Conservation (phyloP, 92 coral and sea anemone species). For the Actinernus sp. region DNA sequence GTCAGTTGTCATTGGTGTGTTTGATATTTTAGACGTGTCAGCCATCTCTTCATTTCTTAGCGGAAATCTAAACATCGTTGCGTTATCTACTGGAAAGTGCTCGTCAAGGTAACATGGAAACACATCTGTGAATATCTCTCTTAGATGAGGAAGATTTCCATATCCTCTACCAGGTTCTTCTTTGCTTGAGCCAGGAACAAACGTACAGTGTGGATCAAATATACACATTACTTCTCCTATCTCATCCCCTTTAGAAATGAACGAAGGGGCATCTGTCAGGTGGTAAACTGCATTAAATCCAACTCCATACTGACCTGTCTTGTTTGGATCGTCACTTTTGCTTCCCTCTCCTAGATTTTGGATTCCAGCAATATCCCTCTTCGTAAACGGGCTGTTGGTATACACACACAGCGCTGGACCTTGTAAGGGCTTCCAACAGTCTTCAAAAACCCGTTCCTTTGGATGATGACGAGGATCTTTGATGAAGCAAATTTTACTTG, state of each 20-base stretch:
- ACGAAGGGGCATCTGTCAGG: slow-evolving; percentile 80
- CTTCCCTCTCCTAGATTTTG: slow-evolving; percentile 86
- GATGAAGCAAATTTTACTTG: slow-evolving; percentile 81
- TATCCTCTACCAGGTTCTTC: slow-evolving; percentile 69
- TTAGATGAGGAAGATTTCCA: slow-evolving; percentile 31
- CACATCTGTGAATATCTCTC: slow-evolving; percentile 61
- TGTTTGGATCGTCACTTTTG: slow-evolving; percentile 87
- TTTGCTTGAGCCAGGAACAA: slow-evolving; percentile 60
- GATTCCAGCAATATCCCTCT: slow-evolving; percentile 72
- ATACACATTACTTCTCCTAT: slow-evolving; percentile 73
- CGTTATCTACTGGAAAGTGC: slow-evolving; percentile 33
- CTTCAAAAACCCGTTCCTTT: slow-evolving; percentile 66
- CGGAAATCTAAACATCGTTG: slow-evolving; percentile 88
- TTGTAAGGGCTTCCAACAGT: slow-evolving; percentile 75
- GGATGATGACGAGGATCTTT: slow-evolving; percentile 74
- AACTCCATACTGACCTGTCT: slow-evolving; percentile 93
- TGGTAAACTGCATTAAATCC: slow-evolving; percentile 95
- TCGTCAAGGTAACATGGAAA: slow-evolving; percentile 66
- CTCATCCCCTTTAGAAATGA: slow-evolving; percentile 64
- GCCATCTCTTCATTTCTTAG: slow-evolving; percentile 51
- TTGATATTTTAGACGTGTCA: slow-evolving; percentile 15
- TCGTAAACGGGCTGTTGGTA: too few relatives aligned
- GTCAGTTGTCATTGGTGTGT: slow-evolving; percentile 2
- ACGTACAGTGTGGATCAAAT: slow-evolving; percentile 83
- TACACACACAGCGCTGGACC: slow-evolving; percentile 93